Evolutionary conservation across 2,888 invertebrate genomes (phyloP).

Genomic region (Nomada fucata): DNA sequence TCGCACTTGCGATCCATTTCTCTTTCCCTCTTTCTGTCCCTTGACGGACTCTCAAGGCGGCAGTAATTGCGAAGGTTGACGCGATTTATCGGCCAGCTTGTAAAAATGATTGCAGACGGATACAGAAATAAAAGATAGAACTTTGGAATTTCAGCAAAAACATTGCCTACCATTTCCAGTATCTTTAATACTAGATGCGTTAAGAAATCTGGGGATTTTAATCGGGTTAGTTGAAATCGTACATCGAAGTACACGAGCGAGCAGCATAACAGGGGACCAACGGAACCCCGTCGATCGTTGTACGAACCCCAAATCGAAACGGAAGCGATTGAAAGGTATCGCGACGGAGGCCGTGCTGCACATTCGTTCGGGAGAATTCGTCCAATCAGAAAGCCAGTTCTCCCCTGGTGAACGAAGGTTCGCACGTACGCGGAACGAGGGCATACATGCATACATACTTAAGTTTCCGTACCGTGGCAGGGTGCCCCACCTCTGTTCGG

Average conservation of each 20-base stretch:
- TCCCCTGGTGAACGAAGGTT: slow-evolving; percentile 45
- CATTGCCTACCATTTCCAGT: too few species aligned
- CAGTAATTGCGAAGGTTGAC: not conserved
- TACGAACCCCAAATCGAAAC: slow-evolving; percentile 14
- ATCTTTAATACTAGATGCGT: not conserved
- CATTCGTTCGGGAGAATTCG: slow-evolving; percentile 49
- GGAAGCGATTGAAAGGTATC: slow-evolving; percentile 25
- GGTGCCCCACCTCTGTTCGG: slow-evolving; percentile 62
- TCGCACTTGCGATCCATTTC: not conserved
- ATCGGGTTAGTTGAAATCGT: not conserved
- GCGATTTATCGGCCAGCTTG: too few species aligned
- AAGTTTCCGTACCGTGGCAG: slow-evolving; percentile 55
- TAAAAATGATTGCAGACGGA: too few species aligned
- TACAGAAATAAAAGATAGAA: too few species aligned
- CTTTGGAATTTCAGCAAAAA: too few species aligned
- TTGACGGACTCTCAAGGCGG: not conserved
- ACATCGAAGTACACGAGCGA: not conserved
- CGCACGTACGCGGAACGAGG: slow-evolving; percentile 56
- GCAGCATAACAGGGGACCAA: not conserved
- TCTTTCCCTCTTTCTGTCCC: not conserved
- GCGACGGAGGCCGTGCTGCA: slow-evolving; percentile 40
- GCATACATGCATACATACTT: slow-evolving; percentile 40
- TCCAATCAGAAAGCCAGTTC: slow-evolving; percentile 52
- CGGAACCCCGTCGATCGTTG: not conserved
- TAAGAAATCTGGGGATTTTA: not conserved